Conservation (phyloP, 2,888 invertebrate genomes). For the Cantharis nigra region DNA sequence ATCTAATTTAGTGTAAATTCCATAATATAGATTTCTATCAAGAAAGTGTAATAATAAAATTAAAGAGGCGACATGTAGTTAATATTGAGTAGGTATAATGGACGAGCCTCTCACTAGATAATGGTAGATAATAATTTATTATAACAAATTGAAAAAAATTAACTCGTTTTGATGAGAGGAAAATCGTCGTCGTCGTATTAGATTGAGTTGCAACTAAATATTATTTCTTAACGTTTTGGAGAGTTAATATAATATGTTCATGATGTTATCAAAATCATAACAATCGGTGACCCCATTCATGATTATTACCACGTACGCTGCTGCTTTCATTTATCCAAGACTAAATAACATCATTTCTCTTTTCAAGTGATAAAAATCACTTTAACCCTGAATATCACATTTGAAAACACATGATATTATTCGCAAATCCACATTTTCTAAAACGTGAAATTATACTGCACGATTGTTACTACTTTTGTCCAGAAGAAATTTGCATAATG, state of each 20-base stretch:
- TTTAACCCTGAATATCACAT: conserved; percentile 4
- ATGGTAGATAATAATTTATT: neutral
- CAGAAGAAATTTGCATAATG: conserved; percentile 4
- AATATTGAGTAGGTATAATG: neutral
- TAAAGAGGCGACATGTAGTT: neutral
- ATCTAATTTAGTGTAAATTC: neutral
- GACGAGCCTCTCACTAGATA: neutral
- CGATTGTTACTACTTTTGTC: neutral
- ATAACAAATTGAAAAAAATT: neutral
- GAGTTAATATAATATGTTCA: neutral
- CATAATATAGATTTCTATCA: neutral
- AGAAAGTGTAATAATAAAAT: neutral
- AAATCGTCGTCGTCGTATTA: neutral
- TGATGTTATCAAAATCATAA: neutral
- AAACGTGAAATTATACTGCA: conserved; percentile 14
- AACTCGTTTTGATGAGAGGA: neutral
- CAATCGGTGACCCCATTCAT: neutral
- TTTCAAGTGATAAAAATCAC: neutral
- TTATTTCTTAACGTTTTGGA: neutral
- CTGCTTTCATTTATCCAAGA: neutral
- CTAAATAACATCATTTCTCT: neutral
- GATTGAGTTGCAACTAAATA: neutral
- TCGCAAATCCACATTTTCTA: conserved; percentile 12
- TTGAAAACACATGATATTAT: conserved; percentile 2
- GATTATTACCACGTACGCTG: neutral